phyloP scores from a whole-genome alignment of 2,797 vertebrate species.

The Rhodeus uyekii region DNA sequence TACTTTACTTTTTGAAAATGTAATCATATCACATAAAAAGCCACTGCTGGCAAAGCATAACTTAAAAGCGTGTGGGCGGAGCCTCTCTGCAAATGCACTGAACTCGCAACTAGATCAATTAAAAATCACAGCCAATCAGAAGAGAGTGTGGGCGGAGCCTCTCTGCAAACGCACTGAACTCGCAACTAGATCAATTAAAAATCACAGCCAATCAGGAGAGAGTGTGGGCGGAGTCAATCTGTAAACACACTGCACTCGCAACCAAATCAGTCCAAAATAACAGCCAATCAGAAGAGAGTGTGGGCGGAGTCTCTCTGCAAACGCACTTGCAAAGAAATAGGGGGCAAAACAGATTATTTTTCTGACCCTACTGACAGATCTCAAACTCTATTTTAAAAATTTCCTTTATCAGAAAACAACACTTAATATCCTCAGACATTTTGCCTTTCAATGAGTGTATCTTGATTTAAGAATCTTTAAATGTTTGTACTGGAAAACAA shows the following conservation, averaged over 20 bases:
- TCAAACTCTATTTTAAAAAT: too few relatives aligned
- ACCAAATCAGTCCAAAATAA: background rate
- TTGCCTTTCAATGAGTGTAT: background rate
- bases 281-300: background rate
- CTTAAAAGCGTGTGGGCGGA: background rate
- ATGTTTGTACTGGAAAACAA: background rate
- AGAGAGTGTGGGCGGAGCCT: background rate
- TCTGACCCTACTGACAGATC: too few relatives aligned
- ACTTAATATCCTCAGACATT: background rate
- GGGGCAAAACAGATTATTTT: too few relatives aligned
- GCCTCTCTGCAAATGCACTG: background rate
- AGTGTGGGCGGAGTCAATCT: background rate
- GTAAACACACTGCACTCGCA: fast-evolving
- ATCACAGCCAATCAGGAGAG: background rate
- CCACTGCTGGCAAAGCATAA: background rate
- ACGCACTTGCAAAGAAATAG: fast-evolving
- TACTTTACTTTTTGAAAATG: background rate
- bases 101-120: background rate
- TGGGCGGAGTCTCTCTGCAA: background rate
- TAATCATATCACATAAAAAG: background rate
- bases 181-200: fast-evolving
- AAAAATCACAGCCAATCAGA: background rate
- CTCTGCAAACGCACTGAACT: background rate
- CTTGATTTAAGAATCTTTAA: background rate
- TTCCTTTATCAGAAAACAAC: background rate